Evolutionary conservation across 2,113 vertebrate genomes (phyloP).

Genomic region (Stigmatopora argus): DNA sequence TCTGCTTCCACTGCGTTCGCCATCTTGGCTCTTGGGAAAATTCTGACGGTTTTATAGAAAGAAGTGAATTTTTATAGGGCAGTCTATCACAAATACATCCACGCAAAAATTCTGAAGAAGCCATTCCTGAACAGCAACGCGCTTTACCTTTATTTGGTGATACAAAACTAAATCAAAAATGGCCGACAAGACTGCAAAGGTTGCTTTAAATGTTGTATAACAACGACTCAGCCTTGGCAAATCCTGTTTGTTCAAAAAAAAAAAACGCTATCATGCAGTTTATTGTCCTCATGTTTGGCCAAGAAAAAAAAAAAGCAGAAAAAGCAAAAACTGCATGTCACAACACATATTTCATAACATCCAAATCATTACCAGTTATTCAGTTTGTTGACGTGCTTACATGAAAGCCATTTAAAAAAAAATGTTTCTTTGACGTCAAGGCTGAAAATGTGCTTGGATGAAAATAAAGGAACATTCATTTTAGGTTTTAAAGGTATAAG

Average conservation of each 20-base stretch:
- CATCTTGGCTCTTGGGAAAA: neutral
- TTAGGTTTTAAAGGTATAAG: neutral
- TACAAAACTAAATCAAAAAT: neutral
- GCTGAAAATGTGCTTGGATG: too few relatives aligned
- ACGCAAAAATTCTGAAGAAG: neutral
- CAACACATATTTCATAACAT: too few relatives aligned
- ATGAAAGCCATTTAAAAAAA: too few relatives aligned
- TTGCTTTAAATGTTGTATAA: too few relatives aligned
- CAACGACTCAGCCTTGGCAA: neutral
- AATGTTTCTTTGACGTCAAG: too few relatives aligned
- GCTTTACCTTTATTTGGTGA: too few relatives aligned
- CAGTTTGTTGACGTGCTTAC: too few relatives aligned
- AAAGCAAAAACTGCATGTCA: too few relatives aligned
- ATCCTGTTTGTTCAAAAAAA: constrained; percentile 3
- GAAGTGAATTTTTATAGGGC: neutral
- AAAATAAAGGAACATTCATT: too few relatives aligned
- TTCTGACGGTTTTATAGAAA: neutral
- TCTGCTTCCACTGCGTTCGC: constrained; percentile 13
- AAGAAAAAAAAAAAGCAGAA: neutral
- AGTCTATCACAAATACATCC: neutral
- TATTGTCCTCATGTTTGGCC: neutral
- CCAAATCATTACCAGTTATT: too few relatives aligned
- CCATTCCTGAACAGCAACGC: neutral
- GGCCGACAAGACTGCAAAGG: too few relatives aligned
- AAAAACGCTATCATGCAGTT: constrained; percentile 17